Conservation (phyloP, 2,888 invertebrate genomes). For the Cephus rjabovi region DNA sequence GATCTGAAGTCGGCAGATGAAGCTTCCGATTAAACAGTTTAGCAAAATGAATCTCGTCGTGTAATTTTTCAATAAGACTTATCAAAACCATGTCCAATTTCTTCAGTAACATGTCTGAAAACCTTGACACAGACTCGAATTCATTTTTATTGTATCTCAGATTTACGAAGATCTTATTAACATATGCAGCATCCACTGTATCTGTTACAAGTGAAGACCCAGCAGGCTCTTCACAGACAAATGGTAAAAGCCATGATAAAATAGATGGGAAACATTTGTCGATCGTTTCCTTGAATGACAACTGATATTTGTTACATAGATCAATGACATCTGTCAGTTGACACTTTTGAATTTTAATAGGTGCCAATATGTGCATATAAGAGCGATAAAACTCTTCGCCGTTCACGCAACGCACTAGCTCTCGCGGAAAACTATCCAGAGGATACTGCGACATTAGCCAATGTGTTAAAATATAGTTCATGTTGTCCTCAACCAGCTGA, state of each 20-base stretch:
- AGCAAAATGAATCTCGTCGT: constrained; percentile 62
- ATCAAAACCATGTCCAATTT: constrained; percentile 58
- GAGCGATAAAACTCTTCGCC: constrained; percentile 64
- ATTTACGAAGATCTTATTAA: constrained; percentile 40
- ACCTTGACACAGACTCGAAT: constrained; percentile 43
- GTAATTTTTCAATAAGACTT: constrained; percentile 51
- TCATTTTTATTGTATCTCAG: constrained; percentile 45
- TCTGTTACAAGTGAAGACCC: constrained; percentile 25
- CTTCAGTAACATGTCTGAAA: constrained; percentile 48
- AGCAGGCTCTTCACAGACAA: constrained; percentile 35
- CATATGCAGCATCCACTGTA: constrained; percentile 33
- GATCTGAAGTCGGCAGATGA: constrained; percentile 58
- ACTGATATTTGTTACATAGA: constrained; percentile 50
- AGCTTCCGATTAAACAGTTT: constrained; percentile 54
- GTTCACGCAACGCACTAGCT: constrained; percentile 61
- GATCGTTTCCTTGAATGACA: constrained; percentile 47
- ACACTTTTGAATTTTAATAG: constrained; percentile 62
- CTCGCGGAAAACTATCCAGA: constrained; percentile 66
- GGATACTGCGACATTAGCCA: constrained; percentile 67
- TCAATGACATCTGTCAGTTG: constrained; percentile 45
- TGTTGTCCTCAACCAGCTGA: constrained; percentile 63
- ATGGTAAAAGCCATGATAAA: constrained; percentile 41
- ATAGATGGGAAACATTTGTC: constrained; percentile 50
- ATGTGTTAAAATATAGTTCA: constrained; percentile 67
- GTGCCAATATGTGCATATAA: constrained; percentile 63